phyloP scores from a whole-genome alignment of 1,140 invertebrate species.

The Pseudobourletiella spinata region DNA sequence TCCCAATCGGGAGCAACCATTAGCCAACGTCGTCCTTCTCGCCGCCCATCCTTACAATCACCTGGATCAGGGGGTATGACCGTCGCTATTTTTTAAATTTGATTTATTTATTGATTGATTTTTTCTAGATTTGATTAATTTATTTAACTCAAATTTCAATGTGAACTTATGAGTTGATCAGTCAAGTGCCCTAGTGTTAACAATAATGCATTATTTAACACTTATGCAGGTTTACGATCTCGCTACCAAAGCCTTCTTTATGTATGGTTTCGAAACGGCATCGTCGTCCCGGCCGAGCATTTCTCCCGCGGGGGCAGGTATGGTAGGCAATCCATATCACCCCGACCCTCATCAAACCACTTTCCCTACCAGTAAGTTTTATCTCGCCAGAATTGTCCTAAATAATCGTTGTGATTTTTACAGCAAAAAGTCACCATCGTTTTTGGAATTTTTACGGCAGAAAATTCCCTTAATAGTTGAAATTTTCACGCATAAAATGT shows the following conservation, averaged over 20 bases:
- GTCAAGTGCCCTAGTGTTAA: not conserved
- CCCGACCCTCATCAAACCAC: not conserved
- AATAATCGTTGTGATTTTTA: not conserved
- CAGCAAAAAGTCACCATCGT: not conserved
- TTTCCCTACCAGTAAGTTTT: not conserved
- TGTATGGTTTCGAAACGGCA: slow-evolving; percentile 60
- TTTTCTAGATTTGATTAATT: not conserved
- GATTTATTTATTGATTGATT: not conserved
- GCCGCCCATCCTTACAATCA: slow-evolving; percentile 27
- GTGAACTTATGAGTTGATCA: too few relatives aligned
- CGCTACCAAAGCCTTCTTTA: slow-evolving; percentile 83
- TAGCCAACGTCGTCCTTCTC: slow-evolving; percentile 26
- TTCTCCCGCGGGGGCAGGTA: not conserved
- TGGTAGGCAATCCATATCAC: not conserved
- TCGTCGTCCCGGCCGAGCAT: not conserved
- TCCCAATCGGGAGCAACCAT: slow-evolving; percentile 18
- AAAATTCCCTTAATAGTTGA: not conserved
- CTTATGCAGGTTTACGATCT: slow-evolving; percentile 57
- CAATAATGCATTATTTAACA: too few relatives aligned
- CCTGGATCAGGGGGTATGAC: slow-evolving; percentile 1
- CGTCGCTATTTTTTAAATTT: not conserved
- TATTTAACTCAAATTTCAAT: too few relatives aligned
- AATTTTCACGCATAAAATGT: too few relatives aligned
- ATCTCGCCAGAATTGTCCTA: not conserved
- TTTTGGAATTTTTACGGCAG: not conserved